A percentile compares a stretch with the other conserved stretches of the same genome.
phyloP scores from a whole-genome alignment of 2,888 invertebrate genomes.

The Aspidapion aeneum region DNA sequence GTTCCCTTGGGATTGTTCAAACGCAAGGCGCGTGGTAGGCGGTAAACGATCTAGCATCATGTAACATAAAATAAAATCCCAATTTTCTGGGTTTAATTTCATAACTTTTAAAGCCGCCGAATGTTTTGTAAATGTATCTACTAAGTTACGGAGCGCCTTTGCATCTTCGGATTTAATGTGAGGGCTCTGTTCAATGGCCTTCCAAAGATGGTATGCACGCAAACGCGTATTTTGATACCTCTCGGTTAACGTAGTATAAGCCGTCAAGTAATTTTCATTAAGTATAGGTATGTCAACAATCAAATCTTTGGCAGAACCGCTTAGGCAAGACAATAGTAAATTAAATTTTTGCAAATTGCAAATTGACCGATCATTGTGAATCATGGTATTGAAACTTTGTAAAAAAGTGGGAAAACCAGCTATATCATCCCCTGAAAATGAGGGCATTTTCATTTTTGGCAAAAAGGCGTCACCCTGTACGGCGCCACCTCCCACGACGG shows the following conservation, averaged over 20 bases:
- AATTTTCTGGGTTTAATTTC: background rate
- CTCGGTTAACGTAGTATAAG: background rate
- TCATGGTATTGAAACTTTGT: background rate
- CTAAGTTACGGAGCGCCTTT: background rate
- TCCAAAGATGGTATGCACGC: too few species aligned
- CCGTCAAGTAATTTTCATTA: background rate
- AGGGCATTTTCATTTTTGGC: background rate
- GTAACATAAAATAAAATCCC: background rate
- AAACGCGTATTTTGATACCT: background rate
- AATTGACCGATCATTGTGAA: background rate
- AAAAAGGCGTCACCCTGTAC: background rate
- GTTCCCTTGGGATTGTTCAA: background rate
- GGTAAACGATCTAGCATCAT: background rate
- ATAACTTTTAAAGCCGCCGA: background rate
- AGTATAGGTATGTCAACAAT: too few species aligned
- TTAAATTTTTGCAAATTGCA: background rate
- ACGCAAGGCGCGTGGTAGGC: background rate
- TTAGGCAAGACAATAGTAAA: background rate
- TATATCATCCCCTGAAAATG: background rate
- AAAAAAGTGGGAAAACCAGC: background rate
- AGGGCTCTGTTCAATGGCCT: background rate
- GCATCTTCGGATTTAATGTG: background rate
- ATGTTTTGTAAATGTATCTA: background rate
- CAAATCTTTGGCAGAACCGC: too few species aligned
- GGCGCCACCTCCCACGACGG: background rate